phyloP scores from a whole-genome alignment of 1,140 invertebrate genomes.

The Xylocopa sonorina region DNA sequence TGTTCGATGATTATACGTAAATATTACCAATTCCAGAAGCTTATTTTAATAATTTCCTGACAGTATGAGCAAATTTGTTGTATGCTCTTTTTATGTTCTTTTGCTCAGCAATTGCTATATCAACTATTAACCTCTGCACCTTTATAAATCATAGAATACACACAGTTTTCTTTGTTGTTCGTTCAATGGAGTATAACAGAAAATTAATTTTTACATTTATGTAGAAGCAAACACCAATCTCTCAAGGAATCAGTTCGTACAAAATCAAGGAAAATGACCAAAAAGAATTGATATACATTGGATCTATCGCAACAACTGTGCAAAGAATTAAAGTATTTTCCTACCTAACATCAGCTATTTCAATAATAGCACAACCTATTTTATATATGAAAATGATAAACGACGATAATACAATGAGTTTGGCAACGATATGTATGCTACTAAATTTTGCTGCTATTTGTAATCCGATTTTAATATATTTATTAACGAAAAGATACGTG shows the following conservation, averaged over 20 bases:
- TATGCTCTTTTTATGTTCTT: too few relatives aligned
- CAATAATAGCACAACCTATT: constrained; percentile 88
- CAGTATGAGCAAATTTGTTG: too few relatives aligned
- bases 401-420: constrained; percentile 81
- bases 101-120: too few relatives aligned
- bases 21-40: not conserved
- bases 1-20: not conserved
- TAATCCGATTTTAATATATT: constrained; percentile 92
- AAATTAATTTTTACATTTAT: constrained; percentile 20
- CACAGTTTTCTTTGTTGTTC: too few relatives aligned
- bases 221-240: not conserved
- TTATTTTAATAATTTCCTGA: not conserved
- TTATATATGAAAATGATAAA: constrained; percentile 85
- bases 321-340: constrained; percentile 91
- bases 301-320: constrained; percentile 86
- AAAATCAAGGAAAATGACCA: not conserved
- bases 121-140: too few relatives aligned
- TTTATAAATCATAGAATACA: too few relatives aligned
- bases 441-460: constrained; percentile 91
- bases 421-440: constrained; percentile 85
- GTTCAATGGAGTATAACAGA: too few relatives aligned
- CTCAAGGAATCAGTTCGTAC: not conserved
- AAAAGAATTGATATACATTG: constrained; percentile 83
- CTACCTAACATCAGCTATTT: constrained; percentile 87
- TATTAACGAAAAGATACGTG: constrained; percentile 93